These are phyloP conservation scores for Agriotes lineatus DNA, from an alignment of 2,888 invertebrate species.

Conservation along the genomic window DNA sequence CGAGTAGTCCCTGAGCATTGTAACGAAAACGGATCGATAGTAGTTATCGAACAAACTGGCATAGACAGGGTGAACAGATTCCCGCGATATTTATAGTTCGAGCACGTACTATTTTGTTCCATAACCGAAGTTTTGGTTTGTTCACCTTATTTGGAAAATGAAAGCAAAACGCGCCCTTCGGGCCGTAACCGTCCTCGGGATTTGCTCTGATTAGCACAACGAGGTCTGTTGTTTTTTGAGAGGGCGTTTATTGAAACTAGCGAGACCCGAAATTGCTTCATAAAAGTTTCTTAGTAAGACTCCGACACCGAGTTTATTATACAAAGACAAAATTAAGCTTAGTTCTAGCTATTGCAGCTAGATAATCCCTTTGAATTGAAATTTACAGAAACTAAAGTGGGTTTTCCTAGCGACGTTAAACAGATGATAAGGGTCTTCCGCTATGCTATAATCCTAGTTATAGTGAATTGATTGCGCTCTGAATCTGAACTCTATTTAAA, in stretches of 20 bases:
- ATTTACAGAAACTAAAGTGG: background rate
- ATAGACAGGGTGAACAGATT: slow-evolving; percentile 14
- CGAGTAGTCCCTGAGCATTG: slow-evolving; percentile 18
- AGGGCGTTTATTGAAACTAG: too few species aligned
- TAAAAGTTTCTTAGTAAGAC: too few species aligned
- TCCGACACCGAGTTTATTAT: too few species aligned
- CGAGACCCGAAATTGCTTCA: too few species aligned
- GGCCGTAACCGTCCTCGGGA: too few species aligned
- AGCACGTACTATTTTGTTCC: slow-evolving; percentile 24
- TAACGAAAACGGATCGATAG: slow-evolving; percentile 14
- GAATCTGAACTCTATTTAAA: slow-evolving; percentile 19
- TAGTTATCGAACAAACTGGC: slow-evolving; percentile 27
- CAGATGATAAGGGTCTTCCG: too few species aligned
- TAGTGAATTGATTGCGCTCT: slow-evolving; percentile 14
- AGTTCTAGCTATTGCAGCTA: too few species aligned
- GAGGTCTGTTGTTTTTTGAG: too few species aligned
- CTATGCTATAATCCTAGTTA: slow-evolving; percentile 4
- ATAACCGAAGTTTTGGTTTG: slow-evolving; percentile 4
- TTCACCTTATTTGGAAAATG: background rate
- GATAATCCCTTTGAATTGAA: too few species aligned
- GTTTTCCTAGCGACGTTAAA: background rate
- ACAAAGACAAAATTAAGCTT: too few species aligned
- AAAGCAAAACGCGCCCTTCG: too few species aligned
- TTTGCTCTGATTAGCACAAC: too few species aligned
- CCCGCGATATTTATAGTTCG: slow-evolving; percentile 6